Base-by-base conservation (phyloP, 2,113 vertebrate species). In the Lates calcarifer region DNA sequence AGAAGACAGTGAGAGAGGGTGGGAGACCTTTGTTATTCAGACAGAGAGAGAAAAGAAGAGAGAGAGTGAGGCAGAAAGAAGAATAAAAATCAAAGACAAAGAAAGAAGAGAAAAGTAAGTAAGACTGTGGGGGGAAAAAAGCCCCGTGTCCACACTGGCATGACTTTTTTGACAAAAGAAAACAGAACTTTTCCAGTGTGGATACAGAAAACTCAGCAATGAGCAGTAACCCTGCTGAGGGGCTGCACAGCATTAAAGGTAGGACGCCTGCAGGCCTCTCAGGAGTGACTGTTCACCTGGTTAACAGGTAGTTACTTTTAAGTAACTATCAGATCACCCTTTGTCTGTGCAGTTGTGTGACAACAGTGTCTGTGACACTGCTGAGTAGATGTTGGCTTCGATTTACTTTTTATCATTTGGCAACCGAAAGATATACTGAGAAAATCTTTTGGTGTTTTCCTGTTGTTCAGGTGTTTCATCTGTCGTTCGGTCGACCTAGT, bases 1-100 rank as follows among this genome's bases (percentile, higher is more conserved):
- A 56, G 56, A 43, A 11, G 31, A 61, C 51, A 51, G 51, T 2
- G 11, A 47, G 41, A 55, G 62, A 24, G 3, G 56, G 11, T 5
- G 37, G 31, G 37, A 70, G 81, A 90, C 72, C 81, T 83, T 29
- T 74, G 77, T 74, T 49, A 74, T 47, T 77, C 65, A 31, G 35
- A 73, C 24, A 83, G 28, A 12, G 51, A 26, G 31, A n/a, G n/a
- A n/a, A n/a, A 43, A 9, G 22, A 14, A 17, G n/a, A 3, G 26
- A 8, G 15, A 47, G 53, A 43, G 11, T 14, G 39, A 13, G 39
- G 11, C 12, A 13, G 39, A 41, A 31, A 47, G 45, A 47, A 26
- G 56, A 2, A 17, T 2, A 7, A 11, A 17, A 45, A 45, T 6
- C 2, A n/a, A 72, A 33, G 17, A 22, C 20, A n/a, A 49, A 49